Evolutionary conservation across 2,888 invertebrate species (phyloP).

Genomic region (Drosophila falleni): DNA sequence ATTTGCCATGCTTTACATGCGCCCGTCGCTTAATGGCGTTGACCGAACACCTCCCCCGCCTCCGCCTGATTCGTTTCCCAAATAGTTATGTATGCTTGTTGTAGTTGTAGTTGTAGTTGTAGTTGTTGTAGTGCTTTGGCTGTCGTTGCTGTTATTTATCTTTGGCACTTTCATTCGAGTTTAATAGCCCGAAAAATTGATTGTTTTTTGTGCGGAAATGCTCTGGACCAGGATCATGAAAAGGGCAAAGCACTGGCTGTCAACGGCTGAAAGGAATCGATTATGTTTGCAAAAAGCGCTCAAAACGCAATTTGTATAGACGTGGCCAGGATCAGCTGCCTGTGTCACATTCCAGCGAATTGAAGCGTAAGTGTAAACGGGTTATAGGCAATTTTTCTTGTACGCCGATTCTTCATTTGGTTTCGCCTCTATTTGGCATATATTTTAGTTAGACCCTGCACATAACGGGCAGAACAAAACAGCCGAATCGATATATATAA

Average conservation of each 20-base stretch:
- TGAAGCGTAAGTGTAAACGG: conserved; percentile 80
- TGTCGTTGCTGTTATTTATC: conserved; percentile 77
- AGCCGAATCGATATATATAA: too few relatives aligned
- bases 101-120: conserved; percentile 47
- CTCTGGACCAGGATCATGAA: conserved; percentile 39
- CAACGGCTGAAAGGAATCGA: conserved; percentile 71
- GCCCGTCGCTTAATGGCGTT: conserved; percentile 62
- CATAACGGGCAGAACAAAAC: too few relatives aligned
- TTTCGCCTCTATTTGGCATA: background rate
- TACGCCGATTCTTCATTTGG: conserved; percentile 15
- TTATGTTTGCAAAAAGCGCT: conserved; percentile 69
- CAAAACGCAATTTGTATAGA: conserved; percentile 63
- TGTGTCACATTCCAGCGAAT: conserved; percentile 62
- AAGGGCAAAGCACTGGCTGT: conserved; percentile 48
- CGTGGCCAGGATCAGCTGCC: conserved; percentile 42
- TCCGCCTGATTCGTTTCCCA: conserved; percentile 8
- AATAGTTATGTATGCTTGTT: conserved; percentile 40
- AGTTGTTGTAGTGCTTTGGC: conserved; percentile 61
- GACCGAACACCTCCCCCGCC: conserved; percentile 3
- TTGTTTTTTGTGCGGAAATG: conserved; percentile 81
- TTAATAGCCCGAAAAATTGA: conserved; percentile 84
- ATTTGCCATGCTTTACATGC: conserved; percentile 64
- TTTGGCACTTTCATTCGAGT: conserved; percentile 83
- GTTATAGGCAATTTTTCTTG: conserved; percentile 70
- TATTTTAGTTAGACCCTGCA: background rate